Percentiles rank a stretch among this genome's conserved stretches.
These are phyloP conservation scores for Lymantria dispar DNA, from an alignment of 2,888 invertebrate species.

Conservation along the genomic window DNA sequence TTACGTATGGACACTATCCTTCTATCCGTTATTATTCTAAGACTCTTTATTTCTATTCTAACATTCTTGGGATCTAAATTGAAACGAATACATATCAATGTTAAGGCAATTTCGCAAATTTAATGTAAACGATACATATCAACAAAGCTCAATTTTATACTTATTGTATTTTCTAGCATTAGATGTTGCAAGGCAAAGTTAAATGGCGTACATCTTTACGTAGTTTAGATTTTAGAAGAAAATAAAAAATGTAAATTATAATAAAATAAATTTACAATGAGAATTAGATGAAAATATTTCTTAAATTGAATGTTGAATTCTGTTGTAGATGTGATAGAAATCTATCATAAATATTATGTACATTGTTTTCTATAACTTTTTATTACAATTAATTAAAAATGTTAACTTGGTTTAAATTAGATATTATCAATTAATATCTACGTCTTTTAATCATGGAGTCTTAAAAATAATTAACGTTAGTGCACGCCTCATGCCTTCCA, in stretches of 20 bases:
- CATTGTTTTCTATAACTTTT: slow-evolving; percentile 4
- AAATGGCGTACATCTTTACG: slow-evolving; percentile 58
- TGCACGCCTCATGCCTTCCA: slow-evolving; percentile 73
- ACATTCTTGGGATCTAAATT: slow-evolving; percentile 16
- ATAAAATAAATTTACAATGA: slow-evolving; percentile 47
- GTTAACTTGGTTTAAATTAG: not conserved
- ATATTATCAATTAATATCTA: slow-evolving; percentile 7
- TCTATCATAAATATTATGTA: not conserved
- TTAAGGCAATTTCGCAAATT: slow-evolving; percentile 41
- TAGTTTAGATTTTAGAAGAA: slow-evolving; percentile 62
- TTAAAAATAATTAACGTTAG: slow-evolving; percentile 40
- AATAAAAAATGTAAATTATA: slow-evolving; percentile 24
- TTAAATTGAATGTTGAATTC: slow-evolving; percentile 44
- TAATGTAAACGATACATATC: slow-evolving; percentile 75
- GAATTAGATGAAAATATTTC: slow-evolving; percentile 36
- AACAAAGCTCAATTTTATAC: slow-evolving; percentile 81
- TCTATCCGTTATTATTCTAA: too few relatives aligned
- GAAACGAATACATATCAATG: slow-evolving; percentile 33
- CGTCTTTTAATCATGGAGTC: slow-evolving; percentile 38
- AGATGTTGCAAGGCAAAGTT: slow-evolving; percentile 70
- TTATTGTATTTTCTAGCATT: slow-evolving; percentile 74
- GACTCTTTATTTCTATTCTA: not conserved
- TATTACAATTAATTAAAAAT: slow-evolving; percentile 10
- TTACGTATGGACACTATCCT: too few relatives aligned
- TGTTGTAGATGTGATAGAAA: slow-evolving; percentile 24